These are phyloP conservation scores for Heptranchias perlo DNA, from an alignment of 2,113 vertebrate species.

Conservation along the genomic window DNA sequence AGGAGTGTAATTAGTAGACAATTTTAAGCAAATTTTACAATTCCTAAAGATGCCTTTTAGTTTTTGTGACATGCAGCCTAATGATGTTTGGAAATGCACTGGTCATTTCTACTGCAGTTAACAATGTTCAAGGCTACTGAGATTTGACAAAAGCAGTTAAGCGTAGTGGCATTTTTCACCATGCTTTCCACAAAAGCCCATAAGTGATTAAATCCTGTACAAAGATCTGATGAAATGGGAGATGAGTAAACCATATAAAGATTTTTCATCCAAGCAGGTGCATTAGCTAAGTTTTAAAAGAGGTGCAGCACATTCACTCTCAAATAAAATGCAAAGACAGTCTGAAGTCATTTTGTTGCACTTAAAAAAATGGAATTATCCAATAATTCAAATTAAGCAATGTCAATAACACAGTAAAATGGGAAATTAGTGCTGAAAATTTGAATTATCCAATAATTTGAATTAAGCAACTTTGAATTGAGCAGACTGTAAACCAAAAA, in stretches of 20 bases:
- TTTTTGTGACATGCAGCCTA: not conserved
- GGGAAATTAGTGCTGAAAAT: not conserved
- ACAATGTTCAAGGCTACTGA: constrained; percentile 30
- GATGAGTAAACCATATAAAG: not conserved
- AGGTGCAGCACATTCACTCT: not conserved
- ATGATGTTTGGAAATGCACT: not conserved
- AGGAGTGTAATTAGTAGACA: not conserved
- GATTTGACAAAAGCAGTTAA: constrained; percentile 2
- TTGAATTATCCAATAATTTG: not conserved
- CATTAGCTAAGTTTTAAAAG: not conserved
- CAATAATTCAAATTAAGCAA: constrained; percentile 9
- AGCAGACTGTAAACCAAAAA: not conserved
- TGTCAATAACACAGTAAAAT: not conserved
- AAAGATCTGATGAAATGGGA: not conserved
- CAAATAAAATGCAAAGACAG: not conserved
- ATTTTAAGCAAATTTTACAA: not conserved
- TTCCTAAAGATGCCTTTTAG: not conserved
- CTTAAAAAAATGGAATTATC: not conserved
- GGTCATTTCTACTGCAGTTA: not conserved
- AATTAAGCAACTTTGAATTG: not conserved
- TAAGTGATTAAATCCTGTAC: not conserved
- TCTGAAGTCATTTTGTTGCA: not conserved
- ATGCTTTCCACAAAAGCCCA: not conserved
- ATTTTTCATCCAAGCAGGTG: not conserved
- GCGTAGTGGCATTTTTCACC: not conserved